Evolutionary conservation across 2,113 vertebrate genomes (phyloP).

Genomic region (Fukomys damarensis): DNA sequence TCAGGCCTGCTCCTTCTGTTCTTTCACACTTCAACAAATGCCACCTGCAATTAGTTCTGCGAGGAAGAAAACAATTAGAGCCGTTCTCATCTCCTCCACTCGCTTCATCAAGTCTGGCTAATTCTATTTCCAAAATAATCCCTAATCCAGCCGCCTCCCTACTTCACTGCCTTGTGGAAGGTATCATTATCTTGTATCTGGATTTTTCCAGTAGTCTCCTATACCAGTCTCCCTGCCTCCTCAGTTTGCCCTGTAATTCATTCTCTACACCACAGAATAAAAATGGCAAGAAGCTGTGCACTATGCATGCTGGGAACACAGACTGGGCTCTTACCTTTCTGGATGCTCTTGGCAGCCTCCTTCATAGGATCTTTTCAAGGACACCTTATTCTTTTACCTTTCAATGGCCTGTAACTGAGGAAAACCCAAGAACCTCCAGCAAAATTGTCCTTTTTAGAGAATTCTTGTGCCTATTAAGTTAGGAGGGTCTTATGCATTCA

Average conservation of each 20-base stretch:
- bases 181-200: neutral
- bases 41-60: neutral
- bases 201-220: neutral
- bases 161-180: neutral
- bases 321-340: neutral
- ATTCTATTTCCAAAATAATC: conserved; percentile 3
- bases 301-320: neutral
- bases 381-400: neutral
- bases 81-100: neutral
- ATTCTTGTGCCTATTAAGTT: neutral
- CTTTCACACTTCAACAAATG: neutral
- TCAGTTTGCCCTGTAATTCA: neutral
- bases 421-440: neutral
- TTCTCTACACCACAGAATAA: neutral
- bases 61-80: neutral
- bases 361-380: neutral
- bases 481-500: neutral
- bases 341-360: neutral
- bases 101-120: neutral
- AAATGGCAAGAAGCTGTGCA: neutral
- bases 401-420: neutral
- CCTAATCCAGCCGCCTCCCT: neutral
- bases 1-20: neutral
- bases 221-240: neutral
- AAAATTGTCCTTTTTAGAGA: neutral